Percentiles rank a stretch among this genome's conserved stretches.
phyloP scores from a whole-genome alignment of 1,140 invertebrate species.

The Leucophenga varia region DNA sequence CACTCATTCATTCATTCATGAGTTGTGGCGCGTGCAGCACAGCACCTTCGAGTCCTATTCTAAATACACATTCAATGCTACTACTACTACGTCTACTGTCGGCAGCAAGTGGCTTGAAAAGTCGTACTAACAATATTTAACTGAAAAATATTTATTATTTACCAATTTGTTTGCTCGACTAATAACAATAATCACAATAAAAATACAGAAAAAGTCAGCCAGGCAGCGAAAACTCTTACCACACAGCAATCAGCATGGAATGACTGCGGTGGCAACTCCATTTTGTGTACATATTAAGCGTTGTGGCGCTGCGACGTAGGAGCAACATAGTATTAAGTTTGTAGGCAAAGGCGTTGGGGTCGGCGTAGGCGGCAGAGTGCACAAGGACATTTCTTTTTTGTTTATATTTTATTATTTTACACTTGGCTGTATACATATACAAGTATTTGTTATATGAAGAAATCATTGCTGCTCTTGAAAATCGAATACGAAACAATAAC shows the following conservation, averaged over 20 bases:
- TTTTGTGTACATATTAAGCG: conserved; percentile 2
- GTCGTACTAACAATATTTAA: conserved; percentile 56
- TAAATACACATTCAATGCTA: too few species aligned
- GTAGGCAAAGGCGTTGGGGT: too few species aligned
- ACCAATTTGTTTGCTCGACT: conserved; percentile 56
- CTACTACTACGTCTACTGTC: too few species aligned
- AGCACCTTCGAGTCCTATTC: too few species aligned
- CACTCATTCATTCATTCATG: too few species aligned
- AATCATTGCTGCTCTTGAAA: conserved; percentile 35
- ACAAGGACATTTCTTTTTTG: conserved; percentile 33
- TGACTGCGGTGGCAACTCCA: conserved; percentile 6
- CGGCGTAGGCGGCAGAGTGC: background rate
- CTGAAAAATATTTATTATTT: conserved; percentile 57
- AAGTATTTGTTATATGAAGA: too few species aligned
- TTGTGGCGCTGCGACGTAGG: too few species aligned
- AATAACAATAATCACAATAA: conserved; percentile 55
- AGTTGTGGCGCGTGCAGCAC: too few species aligned
- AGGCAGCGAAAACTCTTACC: conserved; percentile 10
- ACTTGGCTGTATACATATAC: too few species aligned
- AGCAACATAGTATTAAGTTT: too few species aligned
- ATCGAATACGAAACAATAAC: conserved; percentile 51
- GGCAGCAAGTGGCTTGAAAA: conserved; percentile 30
- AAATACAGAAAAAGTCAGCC: conserved; percentile 8
- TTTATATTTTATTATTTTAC: too few species aligned
- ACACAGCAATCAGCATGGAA: conserved; percentile 24